Evolutionary conservation across 2,888 invertebrate genomes (phyloP), one percentile per base, ranked within the genome.

Genomic region (Steinernema hermaphroditum): DNA sequence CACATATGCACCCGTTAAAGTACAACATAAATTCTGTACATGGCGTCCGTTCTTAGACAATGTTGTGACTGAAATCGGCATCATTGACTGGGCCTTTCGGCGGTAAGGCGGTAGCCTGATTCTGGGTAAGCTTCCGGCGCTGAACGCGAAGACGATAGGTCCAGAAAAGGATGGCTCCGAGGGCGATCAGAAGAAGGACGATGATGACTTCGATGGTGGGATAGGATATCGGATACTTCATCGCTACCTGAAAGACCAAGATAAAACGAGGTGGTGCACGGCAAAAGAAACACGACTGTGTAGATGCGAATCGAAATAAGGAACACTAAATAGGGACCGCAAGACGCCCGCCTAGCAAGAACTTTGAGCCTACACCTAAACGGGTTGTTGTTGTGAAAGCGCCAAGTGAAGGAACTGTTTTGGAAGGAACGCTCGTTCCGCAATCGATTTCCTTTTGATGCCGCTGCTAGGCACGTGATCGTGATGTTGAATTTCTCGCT

Each of bases 171-270:
- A 54, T 12, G 2, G 27, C 27, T 4, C 22, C 22, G 6, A 54
- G 54, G 27, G 54, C 54, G 22, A 27, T 22, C 27, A 54, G 24
- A 6, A 54, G 54, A 27, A 54, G 22, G 54, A 54, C 24, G 27
- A 54, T 54, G 54, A 54, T 54, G 27, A 54, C 54, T 27, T 54
- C 54, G 54, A 54, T 16, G 54, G 54, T 54, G 6, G 54, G 54
- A 22, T 54, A 54, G 8, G 54, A 54, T 6, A 54, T 54, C 6
- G 54, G 54, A 27, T 54, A 54, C 22, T 54, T 54, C 54, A 54
- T 54, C 6, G 2, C 16, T 54, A n/a, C n/a, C 46, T n/a, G 19
- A 46, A 46, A 46, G 46, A 4, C 46, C 6, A 16, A n/a, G 46
- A 41, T 41, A 41, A 41, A 41, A 41, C n/a, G n/a, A n/a, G n/a